Percentiles rank a stretch among this genome's conserved stretches.
phyloP scores from a whole-genome alignment of 37 sponge, comb jelly and placozoan genomes.

The Beroe ovata region DNA sequence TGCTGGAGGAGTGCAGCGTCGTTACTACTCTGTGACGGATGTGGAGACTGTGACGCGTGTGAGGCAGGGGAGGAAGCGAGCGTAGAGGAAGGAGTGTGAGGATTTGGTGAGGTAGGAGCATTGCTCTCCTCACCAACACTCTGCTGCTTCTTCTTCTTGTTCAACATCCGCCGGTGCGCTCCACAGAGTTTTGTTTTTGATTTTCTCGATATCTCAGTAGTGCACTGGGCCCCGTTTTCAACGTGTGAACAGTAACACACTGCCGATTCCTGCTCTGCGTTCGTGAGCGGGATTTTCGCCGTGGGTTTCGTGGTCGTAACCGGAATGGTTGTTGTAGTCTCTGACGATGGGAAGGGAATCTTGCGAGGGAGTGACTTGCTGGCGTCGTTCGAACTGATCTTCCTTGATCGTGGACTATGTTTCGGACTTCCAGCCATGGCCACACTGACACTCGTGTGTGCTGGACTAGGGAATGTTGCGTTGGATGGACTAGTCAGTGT shows the following conservation, averaged over 20 bases:
- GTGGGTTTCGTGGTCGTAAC: not conserved
- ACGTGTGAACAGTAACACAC: constrained; percentile 38
- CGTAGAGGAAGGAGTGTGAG: constrained; percentile 54
- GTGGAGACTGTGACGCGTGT: constrained; percentile 13
- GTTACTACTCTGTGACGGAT: not conserved
- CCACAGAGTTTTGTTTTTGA: constrained; percentile 58
- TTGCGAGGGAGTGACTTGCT: constrained; percentile 6
- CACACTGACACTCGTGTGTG: not conserved
- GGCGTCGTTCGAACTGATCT: constrained; percentile 21
- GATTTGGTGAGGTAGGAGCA: not conserved
- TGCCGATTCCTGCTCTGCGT: not conserved
- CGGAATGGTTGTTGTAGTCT: not conserved
- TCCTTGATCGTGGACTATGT: constrained; percentile 31
- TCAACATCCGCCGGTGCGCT: constrained; percentile 64
- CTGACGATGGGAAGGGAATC: constrained; percentile 18
- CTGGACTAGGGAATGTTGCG: constrained; percentile 55
- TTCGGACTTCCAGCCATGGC: constrained; percentile 15
- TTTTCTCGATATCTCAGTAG: constrained; percentile 39
- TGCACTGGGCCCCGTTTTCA: constrained; percentile 51
- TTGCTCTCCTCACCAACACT: not conserved
- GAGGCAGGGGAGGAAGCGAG: constrained; percentile 58
- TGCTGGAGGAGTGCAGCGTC: not conserved
- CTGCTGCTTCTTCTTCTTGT: constrained; percentile 67
- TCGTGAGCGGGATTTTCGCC: not conserved
- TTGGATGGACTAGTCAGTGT: constrained; percentile 19